Base-by-base conservation (phyloP, 2,797 vertebrate species). In the Lophius americanus region DNA sequence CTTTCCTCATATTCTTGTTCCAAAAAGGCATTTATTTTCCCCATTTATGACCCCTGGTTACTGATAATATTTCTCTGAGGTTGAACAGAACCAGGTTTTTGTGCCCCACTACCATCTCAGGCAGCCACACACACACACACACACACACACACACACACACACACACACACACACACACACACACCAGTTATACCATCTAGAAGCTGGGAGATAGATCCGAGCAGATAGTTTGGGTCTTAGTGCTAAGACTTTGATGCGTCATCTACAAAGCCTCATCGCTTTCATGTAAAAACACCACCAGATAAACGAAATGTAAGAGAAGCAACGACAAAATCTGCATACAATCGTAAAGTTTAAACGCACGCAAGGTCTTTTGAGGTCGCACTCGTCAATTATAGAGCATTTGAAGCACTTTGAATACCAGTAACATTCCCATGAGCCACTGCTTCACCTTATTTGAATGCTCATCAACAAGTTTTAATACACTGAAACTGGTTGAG, bases 11-110 rank as follows among this genome's bases (percentile, higher is more conserved):
- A 68, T 83, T 81, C 74, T 82, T 77, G 23, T 83, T 67, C 89
- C 91, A 92, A 91, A 77, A 78, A 63, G 57, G 66, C 13, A 75
- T 74, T 75, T 67, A 33, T 38, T 70, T 65, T 84, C 55, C 66
- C 57, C 3, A 4, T 46, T 50, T 47, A 65, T 82, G 67, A 78
- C 55, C 78, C 42, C 44, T 65, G 69, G 68, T 75, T 77, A 46
- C 69, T 75, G 35, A 57, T 60, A 8, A 47, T 41, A 50, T 72
- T 64, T 72, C 23, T 46, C 51, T 68, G 57, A 37, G 65, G 60
- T 63, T 68, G 70, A 81, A 72, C 64, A 14, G 37, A 74, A 60
- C 42, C 41, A 12, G 12, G 64, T 42, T 70, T 55, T 56, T 57
- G 60, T 60, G 53, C 50, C 46, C 73, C 1, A 23, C 23, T 23